A percentile compares a stretch with the other conserved stretches of the same genome.
These are phyloP conservation scores for Dendropsophus ebraccatus DNA, from an alignment of 2,113 vertebrate genomes.

Conservation along the genomic window DNA sequence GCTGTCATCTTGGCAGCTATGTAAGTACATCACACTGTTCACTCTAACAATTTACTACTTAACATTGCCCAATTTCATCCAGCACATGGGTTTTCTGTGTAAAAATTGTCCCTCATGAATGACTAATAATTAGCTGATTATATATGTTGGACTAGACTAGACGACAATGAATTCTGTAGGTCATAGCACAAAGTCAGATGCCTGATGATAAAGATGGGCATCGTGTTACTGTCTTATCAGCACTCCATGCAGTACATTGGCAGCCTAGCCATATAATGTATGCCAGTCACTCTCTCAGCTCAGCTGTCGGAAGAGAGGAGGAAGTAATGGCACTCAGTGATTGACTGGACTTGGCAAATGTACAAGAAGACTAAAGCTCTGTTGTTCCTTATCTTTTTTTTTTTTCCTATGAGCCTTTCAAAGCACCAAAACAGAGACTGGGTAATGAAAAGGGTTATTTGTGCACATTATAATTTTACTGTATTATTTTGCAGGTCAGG, in stretches of 20 bases:
- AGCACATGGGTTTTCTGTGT: background rate
- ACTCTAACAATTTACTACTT: background rate
- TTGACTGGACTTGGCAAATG: conserved; percentile 37
- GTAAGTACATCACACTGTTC: background rate
- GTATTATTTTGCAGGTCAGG: conserved; percentile 83
- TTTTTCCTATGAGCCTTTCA: conserved; percentile 9
- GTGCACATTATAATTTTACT: background rate
- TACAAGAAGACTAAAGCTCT: conserved; percentile 26
- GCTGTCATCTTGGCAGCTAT: background rate
- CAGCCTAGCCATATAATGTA: conserved; percentile 21
- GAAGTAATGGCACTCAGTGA: conserved; percentile 45
- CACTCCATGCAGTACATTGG: background rate
- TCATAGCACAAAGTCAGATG: background rate
- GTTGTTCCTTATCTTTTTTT: background rate
- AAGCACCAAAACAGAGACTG: background rate
- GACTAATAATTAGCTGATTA: background rate
- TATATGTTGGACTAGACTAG: background rate
- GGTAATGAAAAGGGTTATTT: background rate
- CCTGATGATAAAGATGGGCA: background rate
- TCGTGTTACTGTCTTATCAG: conserved; percentile 2
- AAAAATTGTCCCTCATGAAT: background rate
- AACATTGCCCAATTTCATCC: too few species aligned
- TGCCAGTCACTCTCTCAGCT: conserved; percentile 40
- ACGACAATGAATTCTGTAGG: background rate
- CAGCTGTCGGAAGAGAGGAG: conserved; percentile 41